phyloP scores from a whole-genome alignment of 1,140 invertebrate species.

The Drosophila equinoxialis region DNA sequence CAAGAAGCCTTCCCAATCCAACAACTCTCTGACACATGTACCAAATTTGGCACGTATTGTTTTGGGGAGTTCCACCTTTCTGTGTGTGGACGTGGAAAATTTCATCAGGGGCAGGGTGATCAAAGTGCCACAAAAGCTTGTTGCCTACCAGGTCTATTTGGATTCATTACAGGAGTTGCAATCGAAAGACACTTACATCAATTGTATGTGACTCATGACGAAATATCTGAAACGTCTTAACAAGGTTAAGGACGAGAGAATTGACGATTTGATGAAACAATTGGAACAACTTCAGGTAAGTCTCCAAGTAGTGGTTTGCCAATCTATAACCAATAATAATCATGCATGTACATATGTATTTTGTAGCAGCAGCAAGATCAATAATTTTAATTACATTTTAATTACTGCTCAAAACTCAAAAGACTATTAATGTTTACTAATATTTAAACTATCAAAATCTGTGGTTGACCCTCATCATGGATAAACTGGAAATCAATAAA shows the following conservation, averaged over 20 bases:
- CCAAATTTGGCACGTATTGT: not conserved
- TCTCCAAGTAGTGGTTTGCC: constrained; percentile 18
- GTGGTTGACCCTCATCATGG: too few species aligned
- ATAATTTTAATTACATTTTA: not conserved
- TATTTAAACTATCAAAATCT: not conserved
- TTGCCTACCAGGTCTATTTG: constrained; percentile 84
- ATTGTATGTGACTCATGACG: constrained; percentile 52
- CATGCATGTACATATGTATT: too few species aligned
- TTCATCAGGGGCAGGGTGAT: constrained; percentile 36
- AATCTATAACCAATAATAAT: not conserved
- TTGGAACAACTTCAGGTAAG: constrained; percentile 55
- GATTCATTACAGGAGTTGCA: constrained; percentile 82
- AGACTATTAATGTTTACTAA: not conserved
- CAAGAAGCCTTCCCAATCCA: too few species aligned
- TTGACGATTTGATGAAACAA: constrained; percentile 83
- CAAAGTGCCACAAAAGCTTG: constrained; percentile 83
- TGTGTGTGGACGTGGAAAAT: constrained; percentile 18
- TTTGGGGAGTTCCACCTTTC: not conserved
- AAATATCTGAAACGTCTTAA: constrained; percentile 84
- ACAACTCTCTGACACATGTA: not conserved
- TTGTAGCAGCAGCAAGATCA: not conserved
- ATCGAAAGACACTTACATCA: constrained; percentile 68
- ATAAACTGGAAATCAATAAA: too few species aligned
- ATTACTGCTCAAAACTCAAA: not conserved
- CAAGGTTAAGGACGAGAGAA: constrained; percentile 84